Conservation (phyloP, 1,140 invertebrate genomes). For the Chironomus striatipennis region DNA sequence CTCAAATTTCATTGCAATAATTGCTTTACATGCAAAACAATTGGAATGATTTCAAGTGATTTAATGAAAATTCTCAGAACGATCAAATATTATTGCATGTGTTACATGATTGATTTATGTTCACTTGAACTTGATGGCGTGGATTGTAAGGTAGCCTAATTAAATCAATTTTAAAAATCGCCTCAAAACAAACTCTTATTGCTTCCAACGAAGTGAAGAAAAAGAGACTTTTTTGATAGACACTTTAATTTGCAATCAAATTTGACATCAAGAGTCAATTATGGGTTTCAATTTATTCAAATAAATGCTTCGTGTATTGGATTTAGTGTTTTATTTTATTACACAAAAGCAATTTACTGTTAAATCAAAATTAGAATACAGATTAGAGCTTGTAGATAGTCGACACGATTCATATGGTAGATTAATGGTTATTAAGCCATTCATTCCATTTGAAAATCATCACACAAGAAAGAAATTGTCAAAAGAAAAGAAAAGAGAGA, state of each 20-base stretch:
- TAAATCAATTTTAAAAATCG: neutral
- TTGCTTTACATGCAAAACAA: neutral
- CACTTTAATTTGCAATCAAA: neutral
- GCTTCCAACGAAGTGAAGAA: no score
- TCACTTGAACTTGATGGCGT: neutral
- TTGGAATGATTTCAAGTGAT: neutral
- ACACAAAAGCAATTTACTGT: neutral
- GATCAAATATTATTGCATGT: neutral
- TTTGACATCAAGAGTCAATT: constrained; percentile 3
- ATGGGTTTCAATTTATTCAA: neutral
- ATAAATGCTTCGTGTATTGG: no score
- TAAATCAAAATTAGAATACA: neutral
- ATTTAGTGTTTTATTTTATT: no score
- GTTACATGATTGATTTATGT: neutral
- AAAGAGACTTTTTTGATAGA: neutral
- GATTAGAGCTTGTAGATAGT: constrained; percentile 12
- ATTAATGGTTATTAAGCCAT: constrained; percentile 22
- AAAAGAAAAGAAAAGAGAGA: neutral
- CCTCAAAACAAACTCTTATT: neutral
- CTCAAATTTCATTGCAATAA: neutral
- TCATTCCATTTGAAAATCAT: neutral
- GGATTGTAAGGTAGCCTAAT: neutral
- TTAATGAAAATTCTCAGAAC: neutral
- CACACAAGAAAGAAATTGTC: no score
- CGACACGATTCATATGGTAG: constrained; percentile 17